A percentile compares a stretch with the other conserved stretches of the same genome.
These are phyloP conservation scores for Carcharodon carcharias DNA, from an alignment of 2,797 vertebrate species.

Conservation along the genomic window DNA sequence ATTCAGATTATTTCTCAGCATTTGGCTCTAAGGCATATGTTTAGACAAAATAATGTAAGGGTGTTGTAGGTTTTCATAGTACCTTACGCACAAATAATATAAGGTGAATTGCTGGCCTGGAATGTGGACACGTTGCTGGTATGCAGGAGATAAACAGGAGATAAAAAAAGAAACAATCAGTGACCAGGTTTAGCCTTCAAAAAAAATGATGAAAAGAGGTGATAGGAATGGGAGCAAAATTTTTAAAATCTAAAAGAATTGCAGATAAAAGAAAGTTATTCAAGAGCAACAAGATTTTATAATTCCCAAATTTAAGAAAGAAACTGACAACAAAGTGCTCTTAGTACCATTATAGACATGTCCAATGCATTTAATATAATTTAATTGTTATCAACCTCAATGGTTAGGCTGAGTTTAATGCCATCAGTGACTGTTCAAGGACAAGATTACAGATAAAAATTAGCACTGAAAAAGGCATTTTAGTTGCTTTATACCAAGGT, in stretches of 20 bases:
- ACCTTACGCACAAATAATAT: neutral
- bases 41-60: neutral
- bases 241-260: neutral
- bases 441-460: slow-evolving; percentile 47
- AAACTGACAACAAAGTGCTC: neutral
- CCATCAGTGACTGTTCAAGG: slow-evolving; percentile 52
- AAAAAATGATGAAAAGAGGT: neutral
- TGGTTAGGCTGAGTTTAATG: slow-evolving; percentile 43
- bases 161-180: neutral
- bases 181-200: too few species aligned
- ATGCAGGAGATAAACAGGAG: neutral
- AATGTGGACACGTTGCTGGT: neutral
- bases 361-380: neutral
- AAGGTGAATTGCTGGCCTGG: neutral
- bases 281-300: neutral
- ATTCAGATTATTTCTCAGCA: neutral
- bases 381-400: neutral
- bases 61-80: neutral
- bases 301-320: neutral
- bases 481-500: slow-evolving; percentile 53
- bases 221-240: neutral
- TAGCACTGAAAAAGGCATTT: neutral
- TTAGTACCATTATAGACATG: neutral
- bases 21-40: neutral
- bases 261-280: neutral